Conservation (phyloP, 35 echinoderm and acorn worm genomes). For the Hemicentrotus pulcherrimus region DNA sequence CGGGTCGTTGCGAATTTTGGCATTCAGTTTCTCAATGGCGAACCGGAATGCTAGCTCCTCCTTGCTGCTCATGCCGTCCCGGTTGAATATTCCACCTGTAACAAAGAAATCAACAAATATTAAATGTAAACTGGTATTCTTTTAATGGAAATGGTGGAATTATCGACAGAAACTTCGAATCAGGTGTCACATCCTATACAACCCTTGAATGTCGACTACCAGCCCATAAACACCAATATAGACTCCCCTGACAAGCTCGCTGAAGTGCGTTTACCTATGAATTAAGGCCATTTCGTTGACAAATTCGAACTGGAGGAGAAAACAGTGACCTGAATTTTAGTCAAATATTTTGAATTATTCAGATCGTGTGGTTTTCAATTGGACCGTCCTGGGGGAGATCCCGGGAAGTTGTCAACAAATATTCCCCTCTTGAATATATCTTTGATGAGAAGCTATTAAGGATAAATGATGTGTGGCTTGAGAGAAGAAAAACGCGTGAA, state of each 20-base stretch:
- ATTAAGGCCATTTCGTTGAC: background rate
- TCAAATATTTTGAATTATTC: background rate
- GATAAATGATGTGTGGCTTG: no score
- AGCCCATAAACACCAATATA: background rate
- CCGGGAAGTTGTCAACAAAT: background rate
- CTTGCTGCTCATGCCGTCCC: slow-evolving; percentile 28
- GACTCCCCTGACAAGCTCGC: background rate
- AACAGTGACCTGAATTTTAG: background rate
- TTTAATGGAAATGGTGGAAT: background rate
- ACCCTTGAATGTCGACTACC: background rate
- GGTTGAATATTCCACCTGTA: slow-evolving; percentile 59
- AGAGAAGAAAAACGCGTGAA: no score
- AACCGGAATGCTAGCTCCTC: slow-evolving; percentile 57
- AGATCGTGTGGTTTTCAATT: background rate
- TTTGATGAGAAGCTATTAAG: no score
- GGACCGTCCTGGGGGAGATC: background rate
- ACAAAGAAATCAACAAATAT: background rate
- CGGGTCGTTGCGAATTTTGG: background rate
- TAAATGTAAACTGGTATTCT: background rate
- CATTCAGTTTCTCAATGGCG: slow-evolving; percentile 53
- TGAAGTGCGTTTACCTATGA: background rate
- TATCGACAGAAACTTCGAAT: no score
- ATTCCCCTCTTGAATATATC: background rate
- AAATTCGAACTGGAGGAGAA: background rate
- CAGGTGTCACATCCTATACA: no score